Percentiles rank a stretch among this genome's conserved stretches.
Evolutionary conservation across 2,113 vertebrate species (phyloP).

Genomic region (Castor canadensis): DNA sequence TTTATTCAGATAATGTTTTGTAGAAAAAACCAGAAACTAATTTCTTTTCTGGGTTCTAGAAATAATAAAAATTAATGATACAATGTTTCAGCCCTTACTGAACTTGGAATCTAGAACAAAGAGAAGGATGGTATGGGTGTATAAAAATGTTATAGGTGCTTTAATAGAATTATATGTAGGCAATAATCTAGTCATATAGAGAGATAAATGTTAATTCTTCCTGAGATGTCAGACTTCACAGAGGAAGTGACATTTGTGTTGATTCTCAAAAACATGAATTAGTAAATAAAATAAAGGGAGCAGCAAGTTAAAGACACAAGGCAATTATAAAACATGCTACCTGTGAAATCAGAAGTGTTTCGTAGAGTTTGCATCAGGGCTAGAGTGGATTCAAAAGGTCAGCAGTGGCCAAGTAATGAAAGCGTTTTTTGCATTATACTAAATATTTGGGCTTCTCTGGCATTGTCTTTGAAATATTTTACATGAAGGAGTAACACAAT

Average conservation of each 20-base stretch:
- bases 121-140: fast-evolving
- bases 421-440: background rate
- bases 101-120: background rate
- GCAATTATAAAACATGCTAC: background rate
- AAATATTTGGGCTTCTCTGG: background rate
- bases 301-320: background rate
- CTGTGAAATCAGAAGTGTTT: background rate
- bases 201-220: background rate
- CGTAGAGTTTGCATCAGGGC: background rate
- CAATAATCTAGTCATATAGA: background rate
- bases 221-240: background rate
- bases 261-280: background rate
- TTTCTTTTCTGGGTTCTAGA: background rate
- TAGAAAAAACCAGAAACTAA: background rate
- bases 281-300: background rate
- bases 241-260: background rate
- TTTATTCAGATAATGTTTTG: background rate
- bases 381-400: background rate
- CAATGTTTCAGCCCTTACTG: background rate
- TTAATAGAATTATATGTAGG: background rate
- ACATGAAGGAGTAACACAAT: background rate
- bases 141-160: background rate
- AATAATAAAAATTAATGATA: constrained; percentile 8
- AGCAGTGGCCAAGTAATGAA: background rate
- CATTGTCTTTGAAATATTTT: background rate